A percentile compares a stretch with the other conserved stretches of the same genome.
Conservation (phyloP, 2,888 invertebrate species). For the Gonocerus acuteangulatus region DNA sequence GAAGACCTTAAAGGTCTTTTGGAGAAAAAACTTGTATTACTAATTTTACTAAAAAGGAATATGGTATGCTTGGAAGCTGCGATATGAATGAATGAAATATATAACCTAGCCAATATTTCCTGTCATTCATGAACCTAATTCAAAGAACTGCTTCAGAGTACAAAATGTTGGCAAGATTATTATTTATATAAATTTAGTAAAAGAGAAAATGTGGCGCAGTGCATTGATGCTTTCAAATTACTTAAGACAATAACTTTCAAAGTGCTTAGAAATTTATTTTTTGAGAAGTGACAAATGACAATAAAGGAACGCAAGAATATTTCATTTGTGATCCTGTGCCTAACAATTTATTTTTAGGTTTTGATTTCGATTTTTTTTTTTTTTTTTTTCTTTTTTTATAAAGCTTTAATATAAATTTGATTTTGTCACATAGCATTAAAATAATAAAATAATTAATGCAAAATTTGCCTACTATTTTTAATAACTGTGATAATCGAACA, state of each 20-base stretch:
- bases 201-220: not conserved
- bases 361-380: too few species aligned
- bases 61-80: conserved; percentile 15
- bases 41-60: not conserved
- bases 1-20: too few species aligned
- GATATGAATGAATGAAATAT: conserved; percentile 15
- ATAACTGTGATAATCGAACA: too few species aligned
- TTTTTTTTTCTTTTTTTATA: too few species aligned
- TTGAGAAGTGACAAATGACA: conserved; percentile 7
- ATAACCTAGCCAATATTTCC: not conserved
- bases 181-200: too few species aligned
- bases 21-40: too few species aligned
- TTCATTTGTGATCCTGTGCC: conserved; percentile 20
- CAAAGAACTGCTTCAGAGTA: not conserved
- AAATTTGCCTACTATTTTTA: too few species aligned
- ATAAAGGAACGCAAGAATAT: not conserved
- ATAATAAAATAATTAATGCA: too few species aligned
- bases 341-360: not conserved
- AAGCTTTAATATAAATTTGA: too few species aligned
- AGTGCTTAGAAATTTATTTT: conserved; percentile 17
- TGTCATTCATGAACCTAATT: not conserved
- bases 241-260: conserved; percentile 16
- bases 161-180: not conserved
- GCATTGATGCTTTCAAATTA: conserved; percentile 10
- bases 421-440: too few species aligned